phyloP scores from a whole-genome alignment of 2,797 vertebrate genomes.

The Eidolon dupreanum region DNA sequence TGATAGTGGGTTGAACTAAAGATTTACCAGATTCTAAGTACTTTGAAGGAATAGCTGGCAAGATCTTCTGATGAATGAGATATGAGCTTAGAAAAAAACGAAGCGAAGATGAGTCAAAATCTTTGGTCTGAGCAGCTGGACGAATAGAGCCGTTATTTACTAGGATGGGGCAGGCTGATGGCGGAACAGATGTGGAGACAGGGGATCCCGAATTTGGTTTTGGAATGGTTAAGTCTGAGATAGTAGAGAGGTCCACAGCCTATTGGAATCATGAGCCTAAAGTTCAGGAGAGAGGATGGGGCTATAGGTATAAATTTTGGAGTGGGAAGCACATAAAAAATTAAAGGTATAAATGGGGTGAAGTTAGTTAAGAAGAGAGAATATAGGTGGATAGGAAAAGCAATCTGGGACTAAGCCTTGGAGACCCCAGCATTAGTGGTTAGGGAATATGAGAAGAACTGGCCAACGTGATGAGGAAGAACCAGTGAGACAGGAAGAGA shows the following conservation, averaged over 20 bases:
- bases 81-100: background rate
- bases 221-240: background rate
- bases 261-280: background rate
- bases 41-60: background rate
- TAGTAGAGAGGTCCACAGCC: background rate
- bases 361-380: background rate
- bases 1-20: background rate
- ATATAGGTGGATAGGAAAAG: background rate
- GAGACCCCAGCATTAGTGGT: background rate
- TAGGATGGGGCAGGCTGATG: background rate
- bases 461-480: background rate
- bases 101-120: background rate
- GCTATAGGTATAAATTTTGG: background rate
- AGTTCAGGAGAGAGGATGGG: background rate
- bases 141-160: background rate
- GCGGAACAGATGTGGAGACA: background rate
- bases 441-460: background rate
- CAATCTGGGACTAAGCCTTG: background rate
- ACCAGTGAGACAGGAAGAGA: background rate
- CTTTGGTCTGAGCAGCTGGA: background rate
- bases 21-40: constrained; percentile 19
- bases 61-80: constrained; percentile 26
- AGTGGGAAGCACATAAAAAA: background rate
- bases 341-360: background rate
- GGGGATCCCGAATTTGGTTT: background rate